phyloP scores from a whole-genome alignment of 2,113 vertebrate species.

The Apteryx owenii region DNA sequence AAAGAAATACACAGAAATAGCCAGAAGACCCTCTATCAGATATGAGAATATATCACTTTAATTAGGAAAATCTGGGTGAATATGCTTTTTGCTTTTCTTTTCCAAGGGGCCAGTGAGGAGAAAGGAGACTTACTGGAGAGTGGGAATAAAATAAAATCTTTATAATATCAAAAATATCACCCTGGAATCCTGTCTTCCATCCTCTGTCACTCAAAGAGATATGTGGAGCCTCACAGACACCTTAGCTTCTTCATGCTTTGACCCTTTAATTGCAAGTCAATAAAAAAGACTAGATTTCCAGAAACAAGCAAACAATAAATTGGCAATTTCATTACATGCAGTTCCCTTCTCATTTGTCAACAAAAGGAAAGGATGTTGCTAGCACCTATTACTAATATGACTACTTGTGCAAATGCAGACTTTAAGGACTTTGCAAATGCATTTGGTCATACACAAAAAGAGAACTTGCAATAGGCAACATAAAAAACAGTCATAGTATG shows the following conservation, averaged over 20 bases:
- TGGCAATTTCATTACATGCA: background rate
- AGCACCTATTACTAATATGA: background rate
- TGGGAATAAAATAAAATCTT: background rate
- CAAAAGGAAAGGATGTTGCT: background rate
- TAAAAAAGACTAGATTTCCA: background rate
- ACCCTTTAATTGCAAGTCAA: background rate
- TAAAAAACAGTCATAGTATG: slow-evolving; percentile 1
- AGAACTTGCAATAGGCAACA: background rate
- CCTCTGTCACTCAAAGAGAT: background rate
- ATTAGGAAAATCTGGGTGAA: background rate
- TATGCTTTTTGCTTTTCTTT: background rate
- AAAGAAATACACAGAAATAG: background rate
- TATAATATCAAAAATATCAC: background rate
- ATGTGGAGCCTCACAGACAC: background rate
- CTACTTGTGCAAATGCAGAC: background rate
- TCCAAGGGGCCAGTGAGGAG: background rate
- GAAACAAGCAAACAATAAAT: background rate
- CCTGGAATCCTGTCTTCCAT: background rate
- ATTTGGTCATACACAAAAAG: background rate
- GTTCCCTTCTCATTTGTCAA: background rate
- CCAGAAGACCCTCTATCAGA: background rate
- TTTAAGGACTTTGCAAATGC: background rate
- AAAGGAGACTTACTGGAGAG: background rate
- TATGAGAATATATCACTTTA: background rate
- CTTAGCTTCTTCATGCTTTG: background rate